A percentile compares a stretch with the other conserved stretches of the same genome.
These are phyloP conservation scores for Enteromius argenteus DNA, from an alignment of 2,797 vertebrate genomes.

Conservation along the genomic window DNA sequence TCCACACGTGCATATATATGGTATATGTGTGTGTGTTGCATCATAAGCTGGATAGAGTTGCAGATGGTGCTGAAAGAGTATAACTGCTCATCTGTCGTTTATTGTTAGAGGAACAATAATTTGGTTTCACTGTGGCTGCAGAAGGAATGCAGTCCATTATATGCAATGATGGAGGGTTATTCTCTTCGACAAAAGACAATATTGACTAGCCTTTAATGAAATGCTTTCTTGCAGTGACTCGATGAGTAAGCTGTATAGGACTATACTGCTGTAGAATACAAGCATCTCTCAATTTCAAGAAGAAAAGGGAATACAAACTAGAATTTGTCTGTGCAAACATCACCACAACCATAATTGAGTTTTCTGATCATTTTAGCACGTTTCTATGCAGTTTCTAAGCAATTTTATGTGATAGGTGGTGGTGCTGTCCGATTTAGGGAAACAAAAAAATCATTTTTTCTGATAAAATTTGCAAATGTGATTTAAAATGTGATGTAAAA, in stretches of 20 bases:
- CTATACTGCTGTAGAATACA: not conserved
- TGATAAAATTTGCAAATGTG: not conserved
- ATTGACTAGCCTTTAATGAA: constrained; percentile 14
- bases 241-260: not conserved
- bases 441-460: not conserved
- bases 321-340: not conserved
- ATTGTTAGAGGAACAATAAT: constrained; percentile 52
- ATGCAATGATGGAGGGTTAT: constrained; percentile 10
- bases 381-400: not conserved
- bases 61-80: constrained; percentile 43
- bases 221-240: constrained; percentile 12
- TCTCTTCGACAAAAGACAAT: constrained; percentile 23
- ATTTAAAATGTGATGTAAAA: not conserved
- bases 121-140: constrained; percentile 23
- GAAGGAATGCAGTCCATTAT: constrained; percentile 16
- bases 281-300: not conserved
- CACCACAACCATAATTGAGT: not conserved
- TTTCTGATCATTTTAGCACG: not conserved
- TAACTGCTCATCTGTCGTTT: constrained; percentile 36
- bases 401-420: not conserved
- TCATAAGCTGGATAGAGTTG: constrained; percentile 54
- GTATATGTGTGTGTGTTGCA: constrained; percentile 7
- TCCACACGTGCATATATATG: not conserved
- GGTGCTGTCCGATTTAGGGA: not conserved
- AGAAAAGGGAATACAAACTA: not conserved